Evolutionary conservation across 2,797 vertebrate genomes (phyloP).

Genomic region (Mus caroli): DNA sequence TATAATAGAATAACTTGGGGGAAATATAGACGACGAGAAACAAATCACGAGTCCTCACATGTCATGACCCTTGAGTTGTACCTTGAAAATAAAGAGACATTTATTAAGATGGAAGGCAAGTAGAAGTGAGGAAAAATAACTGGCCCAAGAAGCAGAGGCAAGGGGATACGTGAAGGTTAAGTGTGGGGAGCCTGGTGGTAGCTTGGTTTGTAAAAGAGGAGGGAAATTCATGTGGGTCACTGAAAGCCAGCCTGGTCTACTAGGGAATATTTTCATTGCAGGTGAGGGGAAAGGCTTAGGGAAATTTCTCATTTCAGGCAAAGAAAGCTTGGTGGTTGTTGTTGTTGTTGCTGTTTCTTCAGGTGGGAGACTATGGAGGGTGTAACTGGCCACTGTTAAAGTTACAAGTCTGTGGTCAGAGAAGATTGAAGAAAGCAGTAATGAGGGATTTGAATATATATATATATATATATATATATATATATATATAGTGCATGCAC

Average conservation of each 20-base stretch:
- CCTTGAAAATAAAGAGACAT: constrained; percentile 25
- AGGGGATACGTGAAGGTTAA: neutral
- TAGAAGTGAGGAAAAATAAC: neutral
- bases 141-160: neutral
- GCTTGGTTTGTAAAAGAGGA: neutral
- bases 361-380: neutral
- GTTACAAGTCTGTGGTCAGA: neutral
- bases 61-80: neutral
- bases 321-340: neutral
- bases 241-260: neutral
- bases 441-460: neutral
- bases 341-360: neutral
- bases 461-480: no score
- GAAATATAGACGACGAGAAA: neutral
- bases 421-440: neutral
- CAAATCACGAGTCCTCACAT: neutral
- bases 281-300: neutral
- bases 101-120: neutral
- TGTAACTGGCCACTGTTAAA: neutral
- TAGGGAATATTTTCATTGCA: neutral
- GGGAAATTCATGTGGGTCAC: neutral
- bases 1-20: neutral
- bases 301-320: neutral
- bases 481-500: no score
- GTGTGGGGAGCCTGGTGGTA: fast-evolving